Percentiles rank a stretch among this genome's conserved stretches.
phyloP scores from a whole-genome alignment of 1,140 invertebrate genomes.

The Nasonia giraulti region DNA sequence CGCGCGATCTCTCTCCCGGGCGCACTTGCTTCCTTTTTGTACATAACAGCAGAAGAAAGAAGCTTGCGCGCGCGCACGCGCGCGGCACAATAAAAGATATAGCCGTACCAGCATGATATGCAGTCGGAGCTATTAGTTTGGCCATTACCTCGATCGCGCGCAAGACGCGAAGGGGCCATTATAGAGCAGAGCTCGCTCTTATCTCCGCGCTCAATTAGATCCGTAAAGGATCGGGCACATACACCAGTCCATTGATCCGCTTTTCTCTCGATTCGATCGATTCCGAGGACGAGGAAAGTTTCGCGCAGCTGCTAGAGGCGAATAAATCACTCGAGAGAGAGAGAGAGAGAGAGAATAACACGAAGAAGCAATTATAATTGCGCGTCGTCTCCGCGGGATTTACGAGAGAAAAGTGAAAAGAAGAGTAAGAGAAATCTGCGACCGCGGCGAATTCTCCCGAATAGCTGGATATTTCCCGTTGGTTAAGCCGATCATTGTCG shows the following conservation, averaged over 20 bases:
- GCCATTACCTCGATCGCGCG: slow-evolving; percentile 23
- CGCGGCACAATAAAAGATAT: neutral
- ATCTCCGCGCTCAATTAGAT: slow-evolving; percentile 63
- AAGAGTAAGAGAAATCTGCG: slow-evolving; percentile 53
- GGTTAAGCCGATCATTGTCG: slow-evolving; percentile 55
- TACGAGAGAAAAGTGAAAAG: neutral
- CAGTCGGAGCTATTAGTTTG: slow-evolving; percentile 34
- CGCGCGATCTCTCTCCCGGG: neutral
- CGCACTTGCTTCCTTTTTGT: slow-evolving; percentile 44
- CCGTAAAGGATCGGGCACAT: slow-evolving; percentile 58
- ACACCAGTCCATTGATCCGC: slow-evolving; percentile 53
- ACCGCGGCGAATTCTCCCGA: slow-evolving; percentile 42
- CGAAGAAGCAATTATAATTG: slow-evolving; percentile 31
- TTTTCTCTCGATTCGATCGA: slow-evolving; percentile 48
- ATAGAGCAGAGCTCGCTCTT: slow-evolving; percentile 39
- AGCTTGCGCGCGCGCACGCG: neutral
- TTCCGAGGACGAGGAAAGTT: neutral
- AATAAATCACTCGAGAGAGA: neutral
- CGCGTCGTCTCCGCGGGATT: slow-evolving; percentile 1
- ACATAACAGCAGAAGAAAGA: neutral
- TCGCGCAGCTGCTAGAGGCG: neutral
- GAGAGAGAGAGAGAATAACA: neutral
- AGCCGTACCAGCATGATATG: neutral
- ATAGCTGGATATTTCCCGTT: slow-evolving; percentile 45
- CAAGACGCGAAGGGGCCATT: slow-evolving; percentile 12